Evolutionary conservation across 2,888 invertebrate species (phyloP).

Genomic region (Uloborus plumipes): DNA sequence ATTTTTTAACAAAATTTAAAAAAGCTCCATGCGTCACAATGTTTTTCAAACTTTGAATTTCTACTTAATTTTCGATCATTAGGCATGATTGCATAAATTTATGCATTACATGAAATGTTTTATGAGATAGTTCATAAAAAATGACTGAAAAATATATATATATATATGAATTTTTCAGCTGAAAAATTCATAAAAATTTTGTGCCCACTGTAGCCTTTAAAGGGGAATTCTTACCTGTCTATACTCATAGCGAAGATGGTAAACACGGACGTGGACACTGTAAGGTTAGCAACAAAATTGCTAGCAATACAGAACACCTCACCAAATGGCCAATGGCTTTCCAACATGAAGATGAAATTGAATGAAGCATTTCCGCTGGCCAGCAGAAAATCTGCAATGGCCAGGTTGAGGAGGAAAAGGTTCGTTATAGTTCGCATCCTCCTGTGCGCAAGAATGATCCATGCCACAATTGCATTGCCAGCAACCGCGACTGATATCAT

Average conservation of each 20-base stretch:
- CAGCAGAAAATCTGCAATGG: conserved; percentile 65
- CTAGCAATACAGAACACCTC: conserved; percentile 64
- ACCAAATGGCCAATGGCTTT: conserved; percentile 67
- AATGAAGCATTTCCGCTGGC: conserved; percentile 66
- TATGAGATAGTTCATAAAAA: too few species aligned
- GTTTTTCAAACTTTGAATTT: too few species aligned
- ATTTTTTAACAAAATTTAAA: too few species aligned
- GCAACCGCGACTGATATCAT: conserved; percentile 86
- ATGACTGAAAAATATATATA: too few species aligned
- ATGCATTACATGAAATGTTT: too few species aligned
- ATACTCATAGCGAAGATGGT: conserved; percentile 66
- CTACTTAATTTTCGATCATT: too few species aligned
- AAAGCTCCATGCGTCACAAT: too few species aligned
- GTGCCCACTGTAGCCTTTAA: too few species aligned
- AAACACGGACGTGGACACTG: conserved; percentile 66
- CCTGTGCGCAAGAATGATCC: conserved; percentile 80
- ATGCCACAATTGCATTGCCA: conserved; percentile 91
- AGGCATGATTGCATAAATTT: too few species aligned
- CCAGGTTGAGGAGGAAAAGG: conserved; percentile 66
- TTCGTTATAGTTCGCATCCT: conserved; percentile 67
- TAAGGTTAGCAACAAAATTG: conserved; percentile 66
- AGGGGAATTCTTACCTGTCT: conserved; percentile 64
- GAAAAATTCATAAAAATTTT: too few species aligned
- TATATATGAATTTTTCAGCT: too few species aligned
- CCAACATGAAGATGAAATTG: conserved; percentile 66